Evolutionary conservation across 2,113 vertebrate species (phyloP).

Genomic region (Pyrgilauda ruficollis): DNA sequence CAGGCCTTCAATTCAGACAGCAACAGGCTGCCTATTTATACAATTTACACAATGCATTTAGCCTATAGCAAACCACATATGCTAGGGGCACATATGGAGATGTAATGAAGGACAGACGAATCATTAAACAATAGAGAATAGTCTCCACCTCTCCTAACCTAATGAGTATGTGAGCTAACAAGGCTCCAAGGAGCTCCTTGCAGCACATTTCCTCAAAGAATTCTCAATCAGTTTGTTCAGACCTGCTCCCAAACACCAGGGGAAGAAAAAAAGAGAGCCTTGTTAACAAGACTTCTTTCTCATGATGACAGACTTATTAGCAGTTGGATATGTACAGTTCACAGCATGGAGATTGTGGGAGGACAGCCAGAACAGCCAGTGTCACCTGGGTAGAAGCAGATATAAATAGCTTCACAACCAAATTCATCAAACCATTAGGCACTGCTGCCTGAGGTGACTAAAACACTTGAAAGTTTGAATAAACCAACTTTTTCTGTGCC

Average conservation of each 20-base stretch:
- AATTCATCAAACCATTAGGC: not conserved
- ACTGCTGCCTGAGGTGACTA: not conserved
- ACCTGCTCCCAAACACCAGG: not conserved
- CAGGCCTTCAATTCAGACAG: not conserved
- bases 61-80: not conserved
- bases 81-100: not conserved
- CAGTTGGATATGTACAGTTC: fast-evolving
- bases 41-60: not conserved
- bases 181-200: not conserved
- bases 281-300: not conserved
- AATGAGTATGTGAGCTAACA: not conserved
- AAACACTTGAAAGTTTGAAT: not conserved
- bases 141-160: not conserved
- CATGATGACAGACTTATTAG: not conserved
- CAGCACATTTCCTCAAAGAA: not conserved
- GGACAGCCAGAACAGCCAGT: not conserved
- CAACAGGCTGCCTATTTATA: not conserved
- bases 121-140: not conserved
- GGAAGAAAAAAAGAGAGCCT: not conserved
- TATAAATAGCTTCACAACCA: not conserved
- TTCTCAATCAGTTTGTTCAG: not conserved
- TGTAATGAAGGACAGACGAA: not conserved
- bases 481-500: not conserved
- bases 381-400: not conserved
- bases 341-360: fast-evolving